Percentiles rank a stretch among this genome's conserved stretches.
phyloP scores from a whole-genome alignment of 2,888 invertebrate genomes.

The Petrophora chlorosata region DNA sequence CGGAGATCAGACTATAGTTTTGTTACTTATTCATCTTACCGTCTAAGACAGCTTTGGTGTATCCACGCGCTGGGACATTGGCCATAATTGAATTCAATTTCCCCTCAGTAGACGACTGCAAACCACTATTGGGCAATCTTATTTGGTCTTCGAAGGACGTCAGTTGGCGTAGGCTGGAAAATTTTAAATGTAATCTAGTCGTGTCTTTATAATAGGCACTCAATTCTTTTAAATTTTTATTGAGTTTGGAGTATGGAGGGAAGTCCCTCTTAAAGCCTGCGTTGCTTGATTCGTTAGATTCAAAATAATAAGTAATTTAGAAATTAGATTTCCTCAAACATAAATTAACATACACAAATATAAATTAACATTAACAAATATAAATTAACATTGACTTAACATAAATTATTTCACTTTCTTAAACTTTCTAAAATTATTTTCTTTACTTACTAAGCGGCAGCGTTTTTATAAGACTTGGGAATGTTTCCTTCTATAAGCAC shows the following conservation, averaged over 20 bases:
- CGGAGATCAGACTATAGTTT: too few relatives aligned
- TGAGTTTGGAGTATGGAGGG: too few relatives aligned
- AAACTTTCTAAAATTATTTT: too few relatives aligned
- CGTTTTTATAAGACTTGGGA: constrained; percentile 62
- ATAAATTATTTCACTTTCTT: too few relatives aligned
- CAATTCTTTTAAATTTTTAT: neutral
- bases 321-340: too few relatives aligned
- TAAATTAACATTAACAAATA: too few relatives aligned
- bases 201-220: neutral
- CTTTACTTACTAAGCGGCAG: constrained; percentile 68
- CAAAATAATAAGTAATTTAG: too few relatives aligned
- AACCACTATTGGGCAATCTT: constrained; percentile 40
- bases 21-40: too few relatives aligned
- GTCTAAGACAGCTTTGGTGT: constrained; percentile 43
- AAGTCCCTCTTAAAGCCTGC: too few relatives aligned
- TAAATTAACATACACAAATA: too few relatives aligned
- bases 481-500: constrained; percentile 59
- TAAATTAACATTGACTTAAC: too few relatives aligned
- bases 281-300: too few relatives aligned
- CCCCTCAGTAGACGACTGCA: constrained; percentile 44
- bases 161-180: constrained; percentile 57
- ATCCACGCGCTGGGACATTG: constrained; percentile 47
- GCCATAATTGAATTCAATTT: constrained; percentile 57
- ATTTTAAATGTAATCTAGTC: neutral
- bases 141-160: constrained; percentile 59